Base-by-base conservation (phyloP, 2,113 vertebrate species). In the Tympanuchus pallidicinctus region DNA sequence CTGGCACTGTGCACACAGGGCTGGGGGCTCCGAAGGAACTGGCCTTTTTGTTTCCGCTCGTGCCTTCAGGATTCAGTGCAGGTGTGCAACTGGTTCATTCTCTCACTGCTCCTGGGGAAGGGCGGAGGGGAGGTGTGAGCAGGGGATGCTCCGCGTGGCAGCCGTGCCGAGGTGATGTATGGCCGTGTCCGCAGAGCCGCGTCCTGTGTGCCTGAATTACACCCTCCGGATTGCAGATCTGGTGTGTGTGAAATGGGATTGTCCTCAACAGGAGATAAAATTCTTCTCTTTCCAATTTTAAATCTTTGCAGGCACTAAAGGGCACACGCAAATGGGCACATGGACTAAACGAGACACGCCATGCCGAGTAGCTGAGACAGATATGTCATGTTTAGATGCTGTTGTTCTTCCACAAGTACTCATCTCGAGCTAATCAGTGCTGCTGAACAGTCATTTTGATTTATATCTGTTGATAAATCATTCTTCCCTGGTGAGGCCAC, bases 71-170 rank as follows among this genome's bases (percentile, higher is more conserved):
- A 19, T 52, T 50, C 61, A 4, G 20, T 8, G 21, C 32, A 32
- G 0, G 22, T 3, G 61, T 2, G 2, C n/a, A 3, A 4, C 27
- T 4, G 1, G 20, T 0, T 17, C 17, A 1, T 22, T 3, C 2
- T 19, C 5, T 18, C 28, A 1, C 2, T 9, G 0, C 19, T 9
- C 36, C 14, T 8, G 1, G 12, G 36, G 30, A 38, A 13, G 65
- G 70, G 3, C 16, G n/a, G 52, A 42, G 64, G 42, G 40, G 7
- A 3, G 54, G 28, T 57, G 54, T 57, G 54, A 57, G 28, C 54
- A 15, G 30, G 30, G 56, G 56, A n/a, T 7, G 36, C 72, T 21
- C 2, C 3, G 0, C 7, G 1, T 5, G 4, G 43, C 54, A 28
- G 66, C 1, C 0, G 0, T 38, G 85, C 25, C 52, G 30, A 45